Conservation (phyloP, 2,113 vertebrate species). For the Erythrolamprus reginae region DNA sequence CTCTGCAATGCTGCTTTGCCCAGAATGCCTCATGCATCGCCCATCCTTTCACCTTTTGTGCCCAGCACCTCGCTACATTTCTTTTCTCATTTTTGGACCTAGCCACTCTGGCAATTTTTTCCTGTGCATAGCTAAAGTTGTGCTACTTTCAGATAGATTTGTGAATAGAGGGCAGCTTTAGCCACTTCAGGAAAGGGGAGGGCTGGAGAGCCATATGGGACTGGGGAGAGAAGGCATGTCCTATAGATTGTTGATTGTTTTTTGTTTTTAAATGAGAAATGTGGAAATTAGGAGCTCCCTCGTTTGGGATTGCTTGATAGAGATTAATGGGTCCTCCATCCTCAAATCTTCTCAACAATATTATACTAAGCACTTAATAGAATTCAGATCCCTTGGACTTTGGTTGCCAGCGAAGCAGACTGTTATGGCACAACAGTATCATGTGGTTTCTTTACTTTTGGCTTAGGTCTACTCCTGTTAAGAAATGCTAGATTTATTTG, state of each 20-base stretch:
- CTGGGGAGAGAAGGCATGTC: neutral
- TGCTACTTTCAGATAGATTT: neutral
- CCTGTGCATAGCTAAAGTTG: neutral
- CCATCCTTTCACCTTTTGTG: neutral
- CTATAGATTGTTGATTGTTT: too few species aligned
- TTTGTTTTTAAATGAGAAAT: neutral
- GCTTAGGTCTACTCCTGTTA: neutral
- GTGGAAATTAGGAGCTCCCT: neutral
- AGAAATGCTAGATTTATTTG: neutral
- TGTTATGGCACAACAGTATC: neutral
- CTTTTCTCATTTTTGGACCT: neutral
- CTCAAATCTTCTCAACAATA: neutral
- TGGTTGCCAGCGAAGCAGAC: neutral
- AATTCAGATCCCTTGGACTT: neutral
- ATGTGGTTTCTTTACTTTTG: neutral
- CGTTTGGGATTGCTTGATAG: neutral
- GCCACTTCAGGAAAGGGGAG: neutral
- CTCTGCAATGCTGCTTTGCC: neutral
- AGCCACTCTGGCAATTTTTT: neutral
- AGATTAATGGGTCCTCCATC: neutral
- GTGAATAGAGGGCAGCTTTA: neutral
- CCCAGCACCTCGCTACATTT: neutral
- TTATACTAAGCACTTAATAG: neutral
- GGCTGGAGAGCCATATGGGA: neutral
- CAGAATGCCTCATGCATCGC: neutral